phyloP scores from a whole-genome alignment of 2,888 invertebrate species.

The Willowsia nigromaculata region DNA sequence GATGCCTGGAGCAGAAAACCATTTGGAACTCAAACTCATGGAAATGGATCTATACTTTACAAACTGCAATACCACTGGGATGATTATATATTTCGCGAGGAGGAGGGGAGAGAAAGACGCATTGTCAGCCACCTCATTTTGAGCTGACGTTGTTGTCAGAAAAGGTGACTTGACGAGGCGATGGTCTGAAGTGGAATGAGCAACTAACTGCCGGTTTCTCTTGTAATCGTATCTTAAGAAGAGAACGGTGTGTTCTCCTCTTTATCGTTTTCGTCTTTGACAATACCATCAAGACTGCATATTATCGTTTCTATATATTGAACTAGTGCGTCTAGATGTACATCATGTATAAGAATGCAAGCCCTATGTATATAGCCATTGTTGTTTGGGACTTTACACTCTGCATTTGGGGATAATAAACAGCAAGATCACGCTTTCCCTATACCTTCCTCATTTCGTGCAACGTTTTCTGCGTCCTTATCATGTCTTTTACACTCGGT shows the following conservation, averaged over 20 bases:
- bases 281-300: background rate
- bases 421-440: constrained; percentile 32
- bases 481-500: background rate
- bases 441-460: constrained; percentile 8
- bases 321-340: background rate
- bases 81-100: no score
- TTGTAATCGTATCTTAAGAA: constrained; percentile 61
- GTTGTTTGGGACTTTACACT: background rate
- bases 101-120: background rate
- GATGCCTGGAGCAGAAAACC: no score
- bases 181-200: constrained; percentile 72
- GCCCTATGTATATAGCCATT: background rate
- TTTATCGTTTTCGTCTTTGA: constrained; percentile 7
- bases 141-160: background rate
- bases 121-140: constrained; percentile 8
- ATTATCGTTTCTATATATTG: background rate
- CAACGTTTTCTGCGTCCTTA: constrained; percentile 1
- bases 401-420: background rate
- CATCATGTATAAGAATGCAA: background rate
- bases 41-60: background rate
- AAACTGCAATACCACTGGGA: background rate
- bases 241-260: background rate
- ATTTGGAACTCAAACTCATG: background rate
- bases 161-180: constrained; percentile 65
- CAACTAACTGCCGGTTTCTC: constrained; percentile 73